phyloP scores from a whole-genome alignment of 2,797 vertebrate species.

The Falco berigora region DNA sequence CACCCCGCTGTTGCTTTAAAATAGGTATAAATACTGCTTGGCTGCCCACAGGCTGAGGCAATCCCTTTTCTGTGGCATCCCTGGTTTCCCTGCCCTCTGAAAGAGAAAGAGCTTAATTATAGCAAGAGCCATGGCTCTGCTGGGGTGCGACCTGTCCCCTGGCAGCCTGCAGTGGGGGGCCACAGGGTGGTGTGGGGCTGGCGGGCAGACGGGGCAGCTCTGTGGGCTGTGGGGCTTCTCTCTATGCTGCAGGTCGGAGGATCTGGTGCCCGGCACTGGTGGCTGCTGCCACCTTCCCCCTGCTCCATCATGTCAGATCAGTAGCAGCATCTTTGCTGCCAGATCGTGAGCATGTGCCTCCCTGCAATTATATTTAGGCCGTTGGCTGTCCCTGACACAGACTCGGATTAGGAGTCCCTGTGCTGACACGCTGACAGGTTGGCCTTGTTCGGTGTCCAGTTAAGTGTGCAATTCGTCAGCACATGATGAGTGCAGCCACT shows the following conservation, averaged over 20 bases:
- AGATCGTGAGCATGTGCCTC: constrained; percentile 34
- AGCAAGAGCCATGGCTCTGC: background rate
- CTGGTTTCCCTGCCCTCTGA: background rate
- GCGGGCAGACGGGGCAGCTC: background rate
- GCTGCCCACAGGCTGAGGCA: background rate
- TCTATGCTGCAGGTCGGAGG: fast-evolving
- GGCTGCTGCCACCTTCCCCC: background rate
- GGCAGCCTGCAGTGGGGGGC: background rate
- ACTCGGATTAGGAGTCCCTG: constrained; percentile 25
- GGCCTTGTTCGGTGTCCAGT: background rate
- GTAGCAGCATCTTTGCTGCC: constrained; percentile 45
- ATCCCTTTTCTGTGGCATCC: background rate
- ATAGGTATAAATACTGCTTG: background rate
- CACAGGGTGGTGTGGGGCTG: background rate
- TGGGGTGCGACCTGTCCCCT: background rate
- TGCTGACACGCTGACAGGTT: constrained; percentile 47
- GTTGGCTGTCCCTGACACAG: constrained; percentile 46
- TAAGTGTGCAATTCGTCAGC: background rate
- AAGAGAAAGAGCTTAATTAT: background rate
- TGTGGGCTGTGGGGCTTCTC: fast-evolving
- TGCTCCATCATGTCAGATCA: constrained; percentile 13
- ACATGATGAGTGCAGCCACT: background rate
- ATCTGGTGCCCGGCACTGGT: fast-evolving
- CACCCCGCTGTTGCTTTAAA: background rate
- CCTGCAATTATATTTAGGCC: background rate